Percentiles rank a stretch among this genome's conserved stretches.
Evolutionary conservation across 2,113 vertebrate genomes (phyloP).

Genomic region (Benitochromis conjunctus): DNA sequence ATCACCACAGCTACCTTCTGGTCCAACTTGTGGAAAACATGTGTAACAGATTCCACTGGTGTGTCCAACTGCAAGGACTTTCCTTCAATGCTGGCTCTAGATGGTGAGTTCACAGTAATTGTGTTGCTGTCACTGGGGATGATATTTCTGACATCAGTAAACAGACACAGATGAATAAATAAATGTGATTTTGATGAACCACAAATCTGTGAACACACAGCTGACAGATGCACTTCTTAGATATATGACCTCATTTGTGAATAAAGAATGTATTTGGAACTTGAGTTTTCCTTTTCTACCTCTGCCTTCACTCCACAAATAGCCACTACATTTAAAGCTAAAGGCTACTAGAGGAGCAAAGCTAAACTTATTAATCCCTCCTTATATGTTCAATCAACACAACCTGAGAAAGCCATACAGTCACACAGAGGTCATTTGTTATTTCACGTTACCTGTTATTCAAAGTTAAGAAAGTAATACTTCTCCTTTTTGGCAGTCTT

Average conservation of each 20-base stretch:
- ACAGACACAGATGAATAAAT: neutral
- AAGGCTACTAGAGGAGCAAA: constrained; percentile 10
- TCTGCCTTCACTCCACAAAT: constrained; percentile 10
- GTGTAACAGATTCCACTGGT: constrained; percentile 92
- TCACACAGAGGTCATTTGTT: neutral
- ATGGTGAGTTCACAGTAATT: constrained; percentile 72
- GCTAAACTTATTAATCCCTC: neutral
- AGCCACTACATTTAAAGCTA: constrained; percentile 4
- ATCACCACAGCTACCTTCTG: constrained; percentile 95
- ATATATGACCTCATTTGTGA: neutral
- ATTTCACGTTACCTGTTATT: neutral
- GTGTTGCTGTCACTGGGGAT: neutral
- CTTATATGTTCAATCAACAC: neutral
- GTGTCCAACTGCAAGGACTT: constrained; percentile 96
- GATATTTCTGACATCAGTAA: neutral
- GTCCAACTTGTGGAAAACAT: constrained; percentile 95
- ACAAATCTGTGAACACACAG: neutral
- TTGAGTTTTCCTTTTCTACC: constrained; percentile 6
- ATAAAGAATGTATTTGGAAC: constrained; percentile 30
- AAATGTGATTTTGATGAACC: neutral
- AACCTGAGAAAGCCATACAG: constrained; percentile 34
- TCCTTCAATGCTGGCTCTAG: constrained; percentile 92
- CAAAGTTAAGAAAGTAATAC: neutral
- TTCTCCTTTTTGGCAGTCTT: neutral
- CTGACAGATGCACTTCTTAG: neutral